These are phyloP conservation scores for Rotaria magnacalcarata DNA, from an alignment of 2,888 invertebrate genomes.

Conservation along the genomic window DNA sequence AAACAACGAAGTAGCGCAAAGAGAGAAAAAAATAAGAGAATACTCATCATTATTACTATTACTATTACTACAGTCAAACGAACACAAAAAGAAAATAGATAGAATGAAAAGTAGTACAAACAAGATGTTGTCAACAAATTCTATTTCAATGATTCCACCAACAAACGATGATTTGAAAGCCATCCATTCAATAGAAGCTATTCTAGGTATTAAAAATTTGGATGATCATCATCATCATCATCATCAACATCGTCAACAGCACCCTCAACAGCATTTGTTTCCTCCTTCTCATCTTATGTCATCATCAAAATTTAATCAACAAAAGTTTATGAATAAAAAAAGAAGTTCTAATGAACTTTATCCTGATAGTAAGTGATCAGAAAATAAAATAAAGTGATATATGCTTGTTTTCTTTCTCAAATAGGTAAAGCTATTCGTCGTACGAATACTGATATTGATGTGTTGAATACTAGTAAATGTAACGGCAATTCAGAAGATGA, in stretches of 20 bases:
- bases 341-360: neutral
- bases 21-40: neutral
- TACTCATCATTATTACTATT: constrained; percentile 15
- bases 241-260: neutral
- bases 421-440: neutral
- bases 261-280: neutral
- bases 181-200: neutral
- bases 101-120: constrained; percentile 14
- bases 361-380: neutral
- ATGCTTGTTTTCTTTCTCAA: neutral
- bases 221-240: neutral
- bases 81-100: neutral
- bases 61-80: neutral
- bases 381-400: neutral
- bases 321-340: neutral
- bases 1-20: constrained; percentile 6
- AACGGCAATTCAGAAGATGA: constrained; percentile 33
- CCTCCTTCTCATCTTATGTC: neutral
- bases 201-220: neutral
- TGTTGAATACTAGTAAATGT: neutral
- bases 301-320: neutral
- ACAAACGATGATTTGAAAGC: neutral
- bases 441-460: neutral
- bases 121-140: neutral
- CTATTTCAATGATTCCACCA: neutral